Conservation (phyloP, 1,140 invertebrate genomes). For the Portunus trituberculatus region DNA sequence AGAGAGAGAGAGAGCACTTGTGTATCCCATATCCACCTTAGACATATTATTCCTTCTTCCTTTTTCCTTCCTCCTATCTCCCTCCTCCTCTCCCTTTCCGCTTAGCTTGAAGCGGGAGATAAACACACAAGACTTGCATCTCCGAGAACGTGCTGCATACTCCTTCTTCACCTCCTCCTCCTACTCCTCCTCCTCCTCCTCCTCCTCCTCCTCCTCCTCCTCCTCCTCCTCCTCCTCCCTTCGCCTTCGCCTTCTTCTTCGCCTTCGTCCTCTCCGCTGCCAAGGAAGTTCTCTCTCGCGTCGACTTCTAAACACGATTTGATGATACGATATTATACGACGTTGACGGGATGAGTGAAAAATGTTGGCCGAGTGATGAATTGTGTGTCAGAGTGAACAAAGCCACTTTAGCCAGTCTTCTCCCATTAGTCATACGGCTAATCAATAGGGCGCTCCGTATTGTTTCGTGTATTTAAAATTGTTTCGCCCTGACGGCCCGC, state of each 20-base stretch:
- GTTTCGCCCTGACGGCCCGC: conserved; percentile 65
- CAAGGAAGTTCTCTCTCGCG: not conserved
- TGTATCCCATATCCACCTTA: too few species aligned
- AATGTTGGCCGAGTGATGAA: conserved; percentile 77
- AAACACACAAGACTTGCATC: not conserved
- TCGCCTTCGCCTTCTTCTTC: not conserved
- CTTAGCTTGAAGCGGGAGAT: not conserved
- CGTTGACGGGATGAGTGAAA: conserved; percentile 77
- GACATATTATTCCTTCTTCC: not conserved
- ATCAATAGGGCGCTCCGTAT: conserved; percentile 75
- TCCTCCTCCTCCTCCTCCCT: not conserved
- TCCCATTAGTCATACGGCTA: conserved; percentile 77
- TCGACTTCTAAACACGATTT: conserved; percentile 73
- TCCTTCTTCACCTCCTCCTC: not conserved
- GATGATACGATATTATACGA: conserved; percentile 77
- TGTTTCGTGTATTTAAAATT: conserved; percentile 76
- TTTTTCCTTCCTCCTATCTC: conserved; percentile 29
- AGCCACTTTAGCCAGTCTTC: conserved; percentile 77
- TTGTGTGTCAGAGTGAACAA: conserved; percentile 77
- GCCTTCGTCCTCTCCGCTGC: not conserved
- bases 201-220: too few species aligned
- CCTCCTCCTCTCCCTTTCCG: conserved; percentile 34
- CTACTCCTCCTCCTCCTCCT: not conserved
- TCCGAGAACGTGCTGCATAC: not conserved
- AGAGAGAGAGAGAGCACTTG: not conserved